Percentiles rank a stretch among this genome's conserved stretches.
phyloP scores from a whole-genome alignment of 1,140 invertebrate species.

The Rhopalosiphum padi region DNA sequence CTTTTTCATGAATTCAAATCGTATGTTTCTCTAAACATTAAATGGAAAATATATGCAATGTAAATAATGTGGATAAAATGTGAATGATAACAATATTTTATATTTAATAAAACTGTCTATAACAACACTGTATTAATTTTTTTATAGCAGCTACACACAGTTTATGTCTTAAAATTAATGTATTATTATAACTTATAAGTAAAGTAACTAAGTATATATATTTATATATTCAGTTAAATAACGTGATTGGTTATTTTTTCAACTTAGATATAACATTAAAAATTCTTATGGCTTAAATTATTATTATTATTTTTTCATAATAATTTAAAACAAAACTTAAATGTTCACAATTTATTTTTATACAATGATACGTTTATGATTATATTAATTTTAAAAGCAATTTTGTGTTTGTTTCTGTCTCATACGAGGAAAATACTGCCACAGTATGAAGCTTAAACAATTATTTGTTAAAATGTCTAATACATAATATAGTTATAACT shows the following conservation, averaged over 20 bases:
- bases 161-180: not conserved
- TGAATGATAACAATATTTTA: not conserved
- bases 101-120: not conserved
- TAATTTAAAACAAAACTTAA: not conserved
- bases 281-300: not conserved
- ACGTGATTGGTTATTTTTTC: not conserved
- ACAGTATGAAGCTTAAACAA: not conserved
- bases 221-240: not conserved
- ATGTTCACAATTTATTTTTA: not conserved
- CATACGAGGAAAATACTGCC: not conserved
- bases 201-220: not conserved
- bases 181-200: not conserved
- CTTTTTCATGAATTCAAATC: conserved; percentile 16
- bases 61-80: not conserved
- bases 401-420: not conserved
- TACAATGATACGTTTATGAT: not conserved
- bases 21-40: not conserved
- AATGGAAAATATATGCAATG: not conserved
- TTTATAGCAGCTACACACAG: not conserved
- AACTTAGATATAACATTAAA: not conserved
- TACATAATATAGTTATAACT: not conserved
- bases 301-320: not conserved
- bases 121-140: not conserved
- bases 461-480: not conserved
- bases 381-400: conserved; percentile 15